phyloP scores from a whole-genome alignment of 2,113 vertebrate genomes.

The Alosa alosa region DNA sequence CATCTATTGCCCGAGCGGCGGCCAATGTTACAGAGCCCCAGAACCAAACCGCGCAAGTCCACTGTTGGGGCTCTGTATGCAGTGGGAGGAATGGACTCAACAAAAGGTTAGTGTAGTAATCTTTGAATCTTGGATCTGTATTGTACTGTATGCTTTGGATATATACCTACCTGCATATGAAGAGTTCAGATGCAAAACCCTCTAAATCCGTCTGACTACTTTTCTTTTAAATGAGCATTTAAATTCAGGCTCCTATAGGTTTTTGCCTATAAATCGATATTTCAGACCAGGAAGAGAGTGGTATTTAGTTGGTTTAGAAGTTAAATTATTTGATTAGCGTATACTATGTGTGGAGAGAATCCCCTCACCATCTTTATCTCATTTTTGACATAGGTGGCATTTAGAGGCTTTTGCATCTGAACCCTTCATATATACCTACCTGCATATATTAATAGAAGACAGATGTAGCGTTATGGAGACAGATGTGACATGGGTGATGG shows the following conservation, averaged over 20 bases:
- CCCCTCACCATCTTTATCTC: too few relatives aligned
- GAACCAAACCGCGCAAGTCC: conserved; percentile 96
- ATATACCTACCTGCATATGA: neutral
- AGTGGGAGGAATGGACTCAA: conserved; percentile 93
- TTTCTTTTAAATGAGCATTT: too few relatives aligned
- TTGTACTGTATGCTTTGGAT: neutral
- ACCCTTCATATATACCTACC: neutral
- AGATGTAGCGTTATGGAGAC: neutral
- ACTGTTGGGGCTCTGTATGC: conserved; percentile 94
- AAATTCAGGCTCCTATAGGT: too few relatives aligned
- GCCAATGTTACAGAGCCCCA: conserved; percentile 92
- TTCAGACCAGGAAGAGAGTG: too few relatives aligned
- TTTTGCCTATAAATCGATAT: too few relatives aligned
- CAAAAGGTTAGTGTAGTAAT: conserved; percentile 78
- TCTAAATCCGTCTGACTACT: too few relatives aligned
- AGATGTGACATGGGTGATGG: neutral
- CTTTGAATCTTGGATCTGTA: neutral
- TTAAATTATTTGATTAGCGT: too few relatives aligned
- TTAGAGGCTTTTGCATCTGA: too few relatives aligned
- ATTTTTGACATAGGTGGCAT: too few relatives aligned
- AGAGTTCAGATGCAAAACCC: too few relatives aligned
- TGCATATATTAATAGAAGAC: neutral
- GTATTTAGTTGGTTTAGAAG: too few relatives aligned
- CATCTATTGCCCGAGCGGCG: conserved; percentile 92
- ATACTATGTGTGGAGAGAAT: too few relatives aligned